Base-by-base conservation (phyloP, 2,113 vertebrate genomes). In the Phycodurus eques region DNA sequence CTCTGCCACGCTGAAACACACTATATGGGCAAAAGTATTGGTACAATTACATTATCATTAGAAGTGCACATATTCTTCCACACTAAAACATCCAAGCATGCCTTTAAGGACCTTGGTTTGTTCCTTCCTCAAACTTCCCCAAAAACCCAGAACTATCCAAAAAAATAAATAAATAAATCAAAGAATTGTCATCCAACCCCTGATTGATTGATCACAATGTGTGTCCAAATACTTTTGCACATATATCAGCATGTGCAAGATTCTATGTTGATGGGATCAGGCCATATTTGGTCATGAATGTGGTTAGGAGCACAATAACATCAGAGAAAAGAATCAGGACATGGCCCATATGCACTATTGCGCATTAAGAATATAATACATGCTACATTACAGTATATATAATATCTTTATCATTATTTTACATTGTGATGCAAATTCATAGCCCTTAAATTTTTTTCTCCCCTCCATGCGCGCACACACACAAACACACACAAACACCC, bases 201-300 rank as follows among this genome's bases (percentile, higher is more conserved):
- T 15, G 27, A 33, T 14, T 33, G 57, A 60, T 33, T 65, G 43
- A 75, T 14, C 10, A 65, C n/a, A 66, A 74, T 63, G 78, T 74
- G 68, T 77, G 69, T 60, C 22, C 56, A 31, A 33, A 60, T 60
- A 33, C 57, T 14, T 11, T 20, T 19, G 1, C 17, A 6, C 49
- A 6, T 51, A 7, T 51, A 20, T 51, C 49, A 19, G 49, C 19
- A 6, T 51, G 49, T 0, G 5, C 17, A 65, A 79, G 72, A 65
- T 61, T 77, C 71, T 77, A 27, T 65, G 70, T 75, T 35, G 66
- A 76, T 57, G 81, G 73, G 80, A 76, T 80, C 74, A 73, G 61
- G 54, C 87, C 78, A 74, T 88, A 79, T 85, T 87, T 86, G 88
- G 83, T 83, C 83, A 88, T 83, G 69, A 78, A 83, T 78, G 82